Conservation (phyloP, 2,113 vertebrate genomes). For the Azemiops feae region DNA sequence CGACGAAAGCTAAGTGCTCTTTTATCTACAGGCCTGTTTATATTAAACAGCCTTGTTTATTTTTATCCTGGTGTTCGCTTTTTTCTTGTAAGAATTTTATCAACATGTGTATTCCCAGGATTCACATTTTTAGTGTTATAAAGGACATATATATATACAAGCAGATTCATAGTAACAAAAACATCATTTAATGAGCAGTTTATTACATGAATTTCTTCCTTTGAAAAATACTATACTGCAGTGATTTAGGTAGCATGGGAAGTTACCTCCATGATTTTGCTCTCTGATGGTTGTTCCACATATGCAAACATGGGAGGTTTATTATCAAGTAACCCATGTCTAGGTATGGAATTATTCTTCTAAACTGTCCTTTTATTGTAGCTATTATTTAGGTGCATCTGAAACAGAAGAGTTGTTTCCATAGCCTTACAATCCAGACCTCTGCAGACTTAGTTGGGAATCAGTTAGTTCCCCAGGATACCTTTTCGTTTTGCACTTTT, state of each 20-base stretch:
- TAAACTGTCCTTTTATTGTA: background rate
- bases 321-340: background rate
- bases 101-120: no score
- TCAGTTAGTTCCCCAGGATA: background rate
- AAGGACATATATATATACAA: no score
- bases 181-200: background rate
- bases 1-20: no score
- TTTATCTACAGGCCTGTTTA: no score
- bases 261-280: background rate
- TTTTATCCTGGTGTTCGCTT: no score
- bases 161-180: background rate
- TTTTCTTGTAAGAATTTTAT: no score
- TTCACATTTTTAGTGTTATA: no score
- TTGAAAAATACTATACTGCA: background rate
- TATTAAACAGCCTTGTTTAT: no score
- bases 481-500: constrained; percentile 32
- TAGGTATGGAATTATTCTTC: background rate
- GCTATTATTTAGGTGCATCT: background rate
- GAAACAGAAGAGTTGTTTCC: background rate
- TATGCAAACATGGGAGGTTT: background rate
- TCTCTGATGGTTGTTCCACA: background rate
- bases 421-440: background rate
- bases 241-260: background rate
- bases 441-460: background rate
- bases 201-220: background rate